A percentile compares a stretch with the other conserved stretches of the same genome.
These are phyloP conservation scores for Megaceryle alcyon DNA, from an alignment of 2,797 vertebrate species.

Conservation along the genomic window DNA sequence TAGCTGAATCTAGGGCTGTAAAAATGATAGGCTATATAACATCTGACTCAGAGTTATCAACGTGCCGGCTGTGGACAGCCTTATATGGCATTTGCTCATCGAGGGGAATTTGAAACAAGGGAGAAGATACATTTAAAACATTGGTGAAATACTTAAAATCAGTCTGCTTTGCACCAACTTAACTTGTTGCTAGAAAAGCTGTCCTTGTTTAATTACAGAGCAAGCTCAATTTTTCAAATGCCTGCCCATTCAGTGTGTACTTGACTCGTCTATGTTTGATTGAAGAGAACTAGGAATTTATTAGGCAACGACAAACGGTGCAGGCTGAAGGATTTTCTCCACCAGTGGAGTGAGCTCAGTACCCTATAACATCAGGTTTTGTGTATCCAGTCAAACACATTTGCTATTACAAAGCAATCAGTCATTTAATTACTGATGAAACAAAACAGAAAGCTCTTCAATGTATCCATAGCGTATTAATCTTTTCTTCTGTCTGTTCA, in stretches of 20 bases:
- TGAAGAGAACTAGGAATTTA: neutral
- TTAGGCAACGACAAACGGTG: neutral
- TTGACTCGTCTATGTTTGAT: neutral
- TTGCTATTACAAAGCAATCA: constrained; percentile 6
- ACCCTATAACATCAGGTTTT: neutral
- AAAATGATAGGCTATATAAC: neutral
- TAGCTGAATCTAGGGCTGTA: neutral
- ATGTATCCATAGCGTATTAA: neutral
- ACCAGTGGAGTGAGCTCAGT: neutral
- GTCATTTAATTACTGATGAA: constrained; percentile 43
- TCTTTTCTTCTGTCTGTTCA: constrained; percentile 15
- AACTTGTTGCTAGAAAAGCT: neutral
- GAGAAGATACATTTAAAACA: neutral
- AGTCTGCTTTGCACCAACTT: neutral
- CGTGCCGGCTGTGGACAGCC: neutral
- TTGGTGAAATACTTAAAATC: neutral
- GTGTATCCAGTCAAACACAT: neutral
- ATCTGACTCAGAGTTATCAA: neutral
- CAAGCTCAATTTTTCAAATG: neutral
- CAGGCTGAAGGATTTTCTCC: neutral
- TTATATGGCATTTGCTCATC: neutral
- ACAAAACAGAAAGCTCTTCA: neutral
- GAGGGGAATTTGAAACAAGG: neutral
- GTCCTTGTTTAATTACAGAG: neutral
- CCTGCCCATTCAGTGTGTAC: neutral